Evolutionary conservation across 2,797 vertebrate genomes (phyloP), one percentile per base, ranked within the genome.

Genomic region (Lycodopsis pacificus): DNA sequence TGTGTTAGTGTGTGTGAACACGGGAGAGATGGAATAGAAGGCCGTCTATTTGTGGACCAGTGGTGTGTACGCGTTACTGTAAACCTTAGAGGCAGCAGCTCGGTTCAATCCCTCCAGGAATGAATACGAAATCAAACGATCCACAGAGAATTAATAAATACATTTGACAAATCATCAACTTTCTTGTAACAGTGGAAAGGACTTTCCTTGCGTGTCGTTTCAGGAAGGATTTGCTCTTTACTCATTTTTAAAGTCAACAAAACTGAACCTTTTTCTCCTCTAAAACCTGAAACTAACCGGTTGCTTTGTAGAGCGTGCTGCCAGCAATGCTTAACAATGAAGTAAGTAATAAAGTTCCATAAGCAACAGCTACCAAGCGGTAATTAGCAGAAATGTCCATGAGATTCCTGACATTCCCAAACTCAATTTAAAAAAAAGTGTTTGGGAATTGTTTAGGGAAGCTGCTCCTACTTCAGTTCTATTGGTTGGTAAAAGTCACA

Each of bases 21-120:
- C 25, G 57, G 62, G 70, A 49, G 54, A 65, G 67, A 49, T 72
- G 77, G 36, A 81, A 59, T 56, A 27, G 13, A 30, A n/a, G 13
- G 27, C 42, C 38, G 46, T 74, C 34, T 44, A 2, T 71, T 49
- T 65, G 56, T 73, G 71, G 22, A n/a, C 10, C 54, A 19, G 12
- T n/a, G 63, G 44, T 73, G 34, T 42, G 44, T 9, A 3, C 36
- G 13, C 48, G 46, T 51, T 42, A 59, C 63, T 56, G 64, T 73
- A 51, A 27, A 20, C 34, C 22, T 42, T 15, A 22, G 51, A 19
- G 54, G 49, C 59, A 14, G 62, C 54, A 48, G 20, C 36, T 73
- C 13, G 3, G 5, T 57, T 64, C 38, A 42, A 9, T 19, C 34
- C 27, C 13, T 56, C 36, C 56, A 73, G 42, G 65, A 79, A 81